A percentile compares a stretch with the other conserved stretches of the same genome.
phyloP scores from a whole-genome alignment of 2,113 vertebrate genomes.

The Tapirus terrestris region DNA sequence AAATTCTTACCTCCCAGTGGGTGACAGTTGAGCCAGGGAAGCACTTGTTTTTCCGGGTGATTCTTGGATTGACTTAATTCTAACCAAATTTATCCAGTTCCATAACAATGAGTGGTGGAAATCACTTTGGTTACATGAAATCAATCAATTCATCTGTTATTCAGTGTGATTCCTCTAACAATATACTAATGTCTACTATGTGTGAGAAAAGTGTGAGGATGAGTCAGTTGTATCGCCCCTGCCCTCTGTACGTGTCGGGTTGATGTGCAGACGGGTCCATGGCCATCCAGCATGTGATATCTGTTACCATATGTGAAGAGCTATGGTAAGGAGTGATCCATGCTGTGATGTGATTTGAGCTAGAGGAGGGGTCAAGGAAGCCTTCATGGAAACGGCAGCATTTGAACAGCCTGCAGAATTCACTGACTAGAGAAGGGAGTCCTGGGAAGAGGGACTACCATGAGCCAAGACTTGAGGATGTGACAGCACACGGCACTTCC shows the following conservation, averaged over 20 bases:
- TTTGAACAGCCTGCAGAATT: constrained; percentile 1
- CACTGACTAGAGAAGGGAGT: background rate
- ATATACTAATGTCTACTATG: background rate
- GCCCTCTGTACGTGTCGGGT: background rate
- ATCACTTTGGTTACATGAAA: constrained; percentile 23
- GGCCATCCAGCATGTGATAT: background rate
- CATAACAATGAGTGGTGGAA: background rate
- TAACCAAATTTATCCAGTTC: background rate
- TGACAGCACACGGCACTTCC: background rate
- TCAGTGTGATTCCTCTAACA: constrained; percentile 38
- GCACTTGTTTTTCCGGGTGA: background rate
- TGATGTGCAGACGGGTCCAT: background rate
- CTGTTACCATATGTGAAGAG: background rate
- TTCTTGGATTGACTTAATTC: background rate
- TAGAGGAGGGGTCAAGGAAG: background rate
- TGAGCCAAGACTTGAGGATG: background rate
- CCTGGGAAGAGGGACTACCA: background rate
- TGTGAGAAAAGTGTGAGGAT: background rate
- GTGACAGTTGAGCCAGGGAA: background rate
- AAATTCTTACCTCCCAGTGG: background rate
- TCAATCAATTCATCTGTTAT: background rate
- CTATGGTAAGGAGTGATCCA: background rate
- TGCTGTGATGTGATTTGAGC: background rate
- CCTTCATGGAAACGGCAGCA: background rate
- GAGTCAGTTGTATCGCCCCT: background rate